phyloP scores from a whole-genome alignment of 2,888 invertebrate genomes.

The Athripsodes cinereus region DNA sequence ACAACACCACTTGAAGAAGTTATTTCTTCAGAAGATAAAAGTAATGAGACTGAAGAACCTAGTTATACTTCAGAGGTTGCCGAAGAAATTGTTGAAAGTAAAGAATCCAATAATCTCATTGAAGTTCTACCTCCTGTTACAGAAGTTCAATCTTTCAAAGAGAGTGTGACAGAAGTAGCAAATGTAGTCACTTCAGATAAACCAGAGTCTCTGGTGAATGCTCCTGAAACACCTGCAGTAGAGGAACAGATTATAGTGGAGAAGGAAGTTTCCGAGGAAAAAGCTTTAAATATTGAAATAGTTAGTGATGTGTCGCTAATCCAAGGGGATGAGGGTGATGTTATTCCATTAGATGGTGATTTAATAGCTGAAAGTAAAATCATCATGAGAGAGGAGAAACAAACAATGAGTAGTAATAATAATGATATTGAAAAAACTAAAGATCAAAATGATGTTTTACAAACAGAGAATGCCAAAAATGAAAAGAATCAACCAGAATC shows the following conservation, averaged over 20 bases:
- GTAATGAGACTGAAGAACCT: not conserved
- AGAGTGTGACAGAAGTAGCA: conserved; percentile 24
- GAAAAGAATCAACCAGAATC: conserved; percentile 36
- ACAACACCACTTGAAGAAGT: conserved; percentile 1
- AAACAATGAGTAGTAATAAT: conserved; percentile 19
- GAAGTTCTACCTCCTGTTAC: not conserved
- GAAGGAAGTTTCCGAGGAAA: conserved; percentile 17
- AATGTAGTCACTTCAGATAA: conserved; percentile 24
- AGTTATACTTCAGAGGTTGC: conserved; percentile 3
- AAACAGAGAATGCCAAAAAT: conserved; percentile 39
- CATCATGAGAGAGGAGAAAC: conserved; percentile 31
- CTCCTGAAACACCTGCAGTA: conserved; percentile 5
- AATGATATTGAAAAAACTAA: conserved; percentile 29
- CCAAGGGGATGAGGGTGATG: conserved; percentile 44
- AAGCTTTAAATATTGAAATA: conserved; percentile 6
- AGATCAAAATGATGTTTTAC: conserved; percentile 30
- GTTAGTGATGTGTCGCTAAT: conserved; percentile 20
- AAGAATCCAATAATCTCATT: not conserved
- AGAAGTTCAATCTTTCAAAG: conserved; percentile 5
- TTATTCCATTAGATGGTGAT: conserved; percentile 45
- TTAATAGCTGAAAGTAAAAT: conserved; percentile 36
- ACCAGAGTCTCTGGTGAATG: not conserved
- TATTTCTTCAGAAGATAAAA: not conserved
- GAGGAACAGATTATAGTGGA: conserved; percentile 24
- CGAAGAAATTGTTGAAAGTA: conserved; percentile 9